A percentile compares a stretch with the other conserved stretches of the same genome.
Evolutionary conservation across 2,113 vertebrate species (phyloP).

Genomic region (Triplophysa rosa): DNA sequence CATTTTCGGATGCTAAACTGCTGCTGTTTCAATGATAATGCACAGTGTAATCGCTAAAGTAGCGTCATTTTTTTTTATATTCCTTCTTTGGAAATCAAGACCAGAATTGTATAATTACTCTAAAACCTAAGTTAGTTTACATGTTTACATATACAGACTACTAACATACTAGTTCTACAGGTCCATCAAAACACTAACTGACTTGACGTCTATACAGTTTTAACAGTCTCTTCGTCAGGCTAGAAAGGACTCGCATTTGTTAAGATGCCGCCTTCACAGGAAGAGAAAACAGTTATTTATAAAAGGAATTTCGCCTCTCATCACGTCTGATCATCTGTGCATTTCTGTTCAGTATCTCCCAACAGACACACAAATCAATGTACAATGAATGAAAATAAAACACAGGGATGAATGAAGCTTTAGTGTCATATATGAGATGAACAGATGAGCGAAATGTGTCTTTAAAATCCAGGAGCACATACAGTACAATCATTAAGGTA

Average conservation of each 20-base stretch:
- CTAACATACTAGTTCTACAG: conserved; percentile 49
- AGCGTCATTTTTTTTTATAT: background rate
- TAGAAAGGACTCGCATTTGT: conserved; percentile 56
- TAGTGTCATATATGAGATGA: background rate
- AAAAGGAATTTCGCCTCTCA: conserved; percentile 21
- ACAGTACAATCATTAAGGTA: conserved; percentile 4
- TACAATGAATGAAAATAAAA: conserved; percentile 6
- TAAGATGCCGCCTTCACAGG: conserved; percentile 50
- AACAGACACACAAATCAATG: conserved; percentile 1
- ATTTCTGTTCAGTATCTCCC: conserved; percentile 18
- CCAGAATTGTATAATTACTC: conserved; percentile 33
- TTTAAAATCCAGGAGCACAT: background rate
- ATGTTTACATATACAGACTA: conserved; percentile 34
- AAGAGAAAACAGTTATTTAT: conserved; percentile 44
- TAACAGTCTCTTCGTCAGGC: conserved; percentile 66
- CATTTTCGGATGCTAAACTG: background rate
- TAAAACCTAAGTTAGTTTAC: conserved; percentile 41
- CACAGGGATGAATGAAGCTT: background rate
- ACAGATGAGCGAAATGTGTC: background rate
- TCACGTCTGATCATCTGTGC: conserved; percentile 23
- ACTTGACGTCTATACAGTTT: conserved; percentile 51
- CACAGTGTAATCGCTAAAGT: background rate
- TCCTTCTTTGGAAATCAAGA: conserved; percentile 7
- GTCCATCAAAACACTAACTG: conserved; percentile 46
- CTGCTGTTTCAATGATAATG: conserved; percentile 3